Evolutionary conservation across 2,113 vertebrate species (phyloP), one percentile per base, ranked within the genome.

Genomic region (Aphyosemion australe): DNA sequence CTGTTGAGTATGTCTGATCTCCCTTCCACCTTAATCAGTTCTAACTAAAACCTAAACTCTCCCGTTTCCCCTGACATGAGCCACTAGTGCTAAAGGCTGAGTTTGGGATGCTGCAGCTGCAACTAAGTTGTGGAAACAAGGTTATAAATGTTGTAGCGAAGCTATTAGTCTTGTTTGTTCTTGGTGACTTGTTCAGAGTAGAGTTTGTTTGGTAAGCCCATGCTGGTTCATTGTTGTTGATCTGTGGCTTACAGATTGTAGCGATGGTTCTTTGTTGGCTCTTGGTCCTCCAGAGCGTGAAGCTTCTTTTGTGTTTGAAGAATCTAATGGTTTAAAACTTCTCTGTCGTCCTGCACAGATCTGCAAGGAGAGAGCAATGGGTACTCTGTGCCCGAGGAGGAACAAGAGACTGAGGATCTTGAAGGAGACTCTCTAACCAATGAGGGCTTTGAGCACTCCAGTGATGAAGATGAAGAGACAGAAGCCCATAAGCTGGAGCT

Each of bases 381-480:
- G 72, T 92, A 89, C 75, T 65, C 65, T 37, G 71, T 69, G 12
- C 85, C 92, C 6, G 61, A 65, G 43, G 84, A 88, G 34, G 85
- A 69, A 15, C 59, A 32, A 26, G 84, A 89, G 39, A 12, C 66
- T 12, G 81, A 85, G 59, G 48, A 63, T 21, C 43, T 58, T 16
- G 69, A 49, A 19, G 64, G 7, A 43, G 72, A 74, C 15, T 14
- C 60, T 66, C 46, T 52, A 31, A 31, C 49, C 39, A 80, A 71
- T 10, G 78, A 86, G 71, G 92, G 83, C 76, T 98, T 94, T 37
- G 91, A 95, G 83, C 96, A 99, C 83, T 98, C 96, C 86, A 99
- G 96, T 0, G 97, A 98, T 43, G 97, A 95, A 42, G 96, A 98
- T 0, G 82, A 87, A 31, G 94, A 93, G n/a, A 93, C 95, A 2